Evolutionary conservation across 2,888 invertebrate genomes (phyloP).

Genomic region (Trimorus sp.): DNA sequence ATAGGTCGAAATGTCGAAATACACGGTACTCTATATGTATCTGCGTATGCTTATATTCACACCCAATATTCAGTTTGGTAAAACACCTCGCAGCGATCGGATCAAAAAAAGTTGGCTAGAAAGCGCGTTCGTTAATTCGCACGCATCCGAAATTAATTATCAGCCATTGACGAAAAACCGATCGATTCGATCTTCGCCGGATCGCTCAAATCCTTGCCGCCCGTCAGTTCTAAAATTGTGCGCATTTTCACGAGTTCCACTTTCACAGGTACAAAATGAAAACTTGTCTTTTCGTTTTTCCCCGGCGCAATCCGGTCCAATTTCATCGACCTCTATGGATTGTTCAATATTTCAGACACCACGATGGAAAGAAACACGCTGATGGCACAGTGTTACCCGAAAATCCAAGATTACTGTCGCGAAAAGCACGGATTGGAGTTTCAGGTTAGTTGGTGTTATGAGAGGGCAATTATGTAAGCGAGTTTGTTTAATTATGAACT

Average conservation of each 20-base stretch:
- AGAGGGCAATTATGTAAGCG: conserved; percentile 11
- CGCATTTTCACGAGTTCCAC: conserved; percentile 99
- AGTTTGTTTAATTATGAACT: conserved; percentile 19
- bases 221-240: conserved; percentile 98
- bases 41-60: conserved; percentile 40
- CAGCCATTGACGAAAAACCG: conserved; percentile 92
- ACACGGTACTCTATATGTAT: conserved; percentile 20
- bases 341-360: conserved; percentile 86
- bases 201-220: conserved; percentile 92
- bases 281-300: neutral
- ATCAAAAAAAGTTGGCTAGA: neutral
- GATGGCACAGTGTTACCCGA: conserved; percentile 99
- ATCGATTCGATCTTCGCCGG: conserved; percentile 96
- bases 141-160: conserved; percentile 27
- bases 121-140: conserved; percentile 17
- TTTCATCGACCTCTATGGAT: conserved; percentile 8
- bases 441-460: conserved; percentile 86
- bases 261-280: conserved; percentile 90
- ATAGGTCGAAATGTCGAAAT: conserved; percentile 39
- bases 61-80: conserved; percentile 47
- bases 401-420: conserved; percentile 97
- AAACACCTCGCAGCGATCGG: conserved; percentile 44
- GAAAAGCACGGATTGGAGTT: conserved; percentile 99
- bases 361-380: conserved; percentile 98
- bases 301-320: conserved; percentile 9